phyloP scores from a whole-genome alignment of 2,888 invertebrate genomes.

The Netelia virgata region DNA sequence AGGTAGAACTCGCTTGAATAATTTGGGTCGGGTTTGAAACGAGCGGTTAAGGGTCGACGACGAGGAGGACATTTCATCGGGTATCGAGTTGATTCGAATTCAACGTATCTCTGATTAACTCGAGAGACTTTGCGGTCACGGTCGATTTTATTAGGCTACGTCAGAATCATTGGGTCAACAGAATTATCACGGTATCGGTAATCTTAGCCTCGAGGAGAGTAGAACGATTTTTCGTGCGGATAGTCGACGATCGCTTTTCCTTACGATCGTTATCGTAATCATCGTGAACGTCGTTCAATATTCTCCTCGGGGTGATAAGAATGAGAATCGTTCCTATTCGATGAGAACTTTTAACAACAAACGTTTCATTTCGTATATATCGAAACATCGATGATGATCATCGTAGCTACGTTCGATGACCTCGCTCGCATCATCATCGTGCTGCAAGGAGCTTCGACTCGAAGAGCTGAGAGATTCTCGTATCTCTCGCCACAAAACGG shows the following conservation, averaged over 20 bases:
- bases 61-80: slow-evolving; percentile 5
- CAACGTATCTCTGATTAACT: slow-evolving; percentile 1
- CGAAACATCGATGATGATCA: not conserved
- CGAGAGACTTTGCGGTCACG: slow-evolving; percentile 31
- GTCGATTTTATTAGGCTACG: slow-evolving; percentile 58
- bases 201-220: not conserved
- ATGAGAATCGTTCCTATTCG: slow-evolving; percentile 18
- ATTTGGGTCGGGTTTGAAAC: too few species aligned
- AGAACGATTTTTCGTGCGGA: slow-evolving; percentile 16
- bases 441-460: not conserved
- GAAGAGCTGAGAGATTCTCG: slow-evolving; percentile 16
- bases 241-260: not conserved
- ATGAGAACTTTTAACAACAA: not conserved
- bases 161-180: too few species aligned
- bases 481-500: slow-evolving; percentile 51
- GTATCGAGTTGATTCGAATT: slow-evolving; percentile 25
- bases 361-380: not conserved
- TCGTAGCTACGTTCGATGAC: not conserved
- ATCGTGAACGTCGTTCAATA: slow-evolving; percentile 2
- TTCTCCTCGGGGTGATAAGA: not conserved
- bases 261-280: not conserved
- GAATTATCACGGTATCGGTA: slow-evolving; percentile 6
- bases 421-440: not conserved
- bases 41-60: not conserved
- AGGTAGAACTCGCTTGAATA: too few species aligned